A percentile compares a stretch with the other conserved stretches of the same genome.
phyloP scores from a whole-genome alignment of 2,888 invertebrate genomes.

The Chrysolina americana region DNA sequence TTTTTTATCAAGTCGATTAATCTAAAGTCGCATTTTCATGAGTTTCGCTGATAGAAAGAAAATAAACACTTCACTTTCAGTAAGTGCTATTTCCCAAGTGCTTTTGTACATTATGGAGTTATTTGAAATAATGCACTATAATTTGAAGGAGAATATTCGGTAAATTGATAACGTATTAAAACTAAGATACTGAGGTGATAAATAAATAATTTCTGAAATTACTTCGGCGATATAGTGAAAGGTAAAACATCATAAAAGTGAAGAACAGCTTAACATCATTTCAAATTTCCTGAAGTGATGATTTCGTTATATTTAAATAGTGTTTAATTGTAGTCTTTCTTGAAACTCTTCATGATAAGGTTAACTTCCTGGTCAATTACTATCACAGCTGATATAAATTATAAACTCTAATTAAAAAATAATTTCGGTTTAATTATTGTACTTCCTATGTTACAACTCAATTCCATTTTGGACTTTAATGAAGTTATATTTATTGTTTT shows the following conservation, averaged over 20 bases:
- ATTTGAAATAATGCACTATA: background rate
- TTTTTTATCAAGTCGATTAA: slow-evolving; percentile 37
- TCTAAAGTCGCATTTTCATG: slow-evolving; percentile 37
- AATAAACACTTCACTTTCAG: background rate
- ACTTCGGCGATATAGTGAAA: background rate
- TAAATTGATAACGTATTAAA: background rate
- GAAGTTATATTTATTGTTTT: no score
- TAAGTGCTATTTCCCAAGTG: slow-evolving; percentile 1
- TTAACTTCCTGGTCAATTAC: background rate
- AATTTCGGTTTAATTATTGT: background rate
- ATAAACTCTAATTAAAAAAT: background rate
- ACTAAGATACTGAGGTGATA: background rate
- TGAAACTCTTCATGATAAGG: background rate
- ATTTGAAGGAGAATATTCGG: background rate
- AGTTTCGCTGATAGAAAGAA: slow-evolving; percentile 16
- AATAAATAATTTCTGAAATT: background rate
- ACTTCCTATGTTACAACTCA: background rate
- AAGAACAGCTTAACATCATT: background rate
- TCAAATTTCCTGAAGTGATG: background rate
- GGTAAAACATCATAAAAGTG: background rate
- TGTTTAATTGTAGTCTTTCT: background rate
- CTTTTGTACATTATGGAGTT: background rate
- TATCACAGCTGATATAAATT: background rate
- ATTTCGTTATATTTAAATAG: background rate
- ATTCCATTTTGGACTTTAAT: no score